Percentiles rank a stretch among this genome's conserved stretches.
phyloP scores from a whole-genome alignment of 1,140 invertebrate species.

The Mamestra configurata region DNA sequence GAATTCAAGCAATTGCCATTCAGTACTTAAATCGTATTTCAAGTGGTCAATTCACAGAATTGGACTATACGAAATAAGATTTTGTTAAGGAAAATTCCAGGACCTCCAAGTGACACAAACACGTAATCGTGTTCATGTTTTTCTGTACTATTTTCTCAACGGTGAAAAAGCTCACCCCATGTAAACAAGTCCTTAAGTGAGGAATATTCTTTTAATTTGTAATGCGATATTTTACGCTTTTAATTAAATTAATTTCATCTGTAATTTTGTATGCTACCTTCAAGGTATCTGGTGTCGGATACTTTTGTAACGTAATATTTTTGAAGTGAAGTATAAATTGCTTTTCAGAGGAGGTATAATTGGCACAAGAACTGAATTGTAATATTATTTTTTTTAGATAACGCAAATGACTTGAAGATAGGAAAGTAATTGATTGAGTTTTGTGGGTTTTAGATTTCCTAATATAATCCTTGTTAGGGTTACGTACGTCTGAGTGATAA shows the following conservation, averaged over 20 bases:
- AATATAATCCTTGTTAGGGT: no score
- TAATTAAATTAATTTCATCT: slow-evolving; percentile 12
- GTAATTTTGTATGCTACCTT: not conserved
- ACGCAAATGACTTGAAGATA: not conserved
- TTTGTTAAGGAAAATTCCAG: no score
- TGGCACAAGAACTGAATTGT: not conserved
- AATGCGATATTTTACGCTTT: slow-evolving; percentile 9
- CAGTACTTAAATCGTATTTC: no score
- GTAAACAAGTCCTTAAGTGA: not conserved
- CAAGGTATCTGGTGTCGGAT: not conserved
- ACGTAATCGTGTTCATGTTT: not conserved
- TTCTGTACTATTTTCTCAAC: not conserved
- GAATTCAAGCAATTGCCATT: no score
- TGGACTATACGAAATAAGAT: no score
- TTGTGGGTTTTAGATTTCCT: no score
- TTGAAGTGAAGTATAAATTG: slow-evolving; percentile 7
- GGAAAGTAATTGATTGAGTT: not conserved
- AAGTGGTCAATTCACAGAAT: no score
- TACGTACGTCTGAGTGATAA: no score
- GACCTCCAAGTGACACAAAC: not conserved
- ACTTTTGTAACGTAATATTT: not conserved
- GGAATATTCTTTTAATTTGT: slow-evolving; percentile 28
- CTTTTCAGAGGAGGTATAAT: not conserved
- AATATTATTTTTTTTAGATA: not conserved
- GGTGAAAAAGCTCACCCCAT: not conserved